Conservation (phyloP, 2,113 vertebrate genomes). For the Brienomyrus brachyistius region DNA sequence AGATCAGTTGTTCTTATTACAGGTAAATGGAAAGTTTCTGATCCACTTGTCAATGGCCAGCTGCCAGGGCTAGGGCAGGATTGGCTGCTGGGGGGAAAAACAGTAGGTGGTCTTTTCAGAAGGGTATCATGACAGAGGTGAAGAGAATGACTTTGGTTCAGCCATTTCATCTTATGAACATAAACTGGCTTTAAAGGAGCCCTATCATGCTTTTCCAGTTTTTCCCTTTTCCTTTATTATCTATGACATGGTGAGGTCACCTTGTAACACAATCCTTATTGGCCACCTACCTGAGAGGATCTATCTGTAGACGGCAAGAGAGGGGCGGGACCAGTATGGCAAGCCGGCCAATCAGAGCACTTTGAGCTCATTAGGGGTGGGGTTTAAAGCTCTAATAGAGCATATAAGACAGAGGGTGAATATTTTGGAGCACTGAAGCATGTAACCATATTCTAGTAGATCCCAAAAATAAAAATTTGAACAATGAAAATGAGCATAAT, state of each 20-base stretch:
- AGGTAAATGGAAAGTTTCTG: slow-evolving; percentile 43
- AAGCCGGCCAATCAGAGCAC: background rate
- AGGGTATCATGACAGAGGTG: background rate
- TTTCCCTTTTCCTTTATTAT: background rate
- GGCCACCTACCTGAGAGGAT: background rate
- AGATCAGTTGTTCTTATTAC: slow-evolving; percentile 63
- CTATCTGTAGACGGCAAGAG: background rate
- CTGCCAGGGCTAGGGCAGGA: background rate
- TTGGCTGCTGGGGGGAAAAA: background rate
- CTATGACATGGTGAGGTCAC: background rate
- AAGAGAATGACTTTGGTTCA: background rate
- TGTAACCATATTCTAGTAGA: background rate
- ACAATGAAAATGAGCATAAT: background rate
- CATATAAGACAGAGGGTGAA: background rate
- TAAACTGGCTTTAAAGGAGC: background rate
- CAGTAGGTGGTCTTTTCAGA: background rate
- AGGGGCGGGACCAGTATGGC: background rate
- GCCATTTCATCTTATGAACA: background rate
- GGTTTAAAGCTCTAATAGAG: background rate
- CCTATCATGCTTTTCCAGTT: background rate
- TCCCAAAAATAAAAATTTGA: background rate
- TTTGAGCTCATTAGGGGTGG: background rate
- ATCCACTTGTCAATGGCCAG: background rate
- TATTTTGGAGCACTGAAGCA: background rate
- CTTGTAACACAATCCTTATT: background rate